Percentiles rank a stretch among this genome's conserved stretches.
Conservation (phyloP, 2,113 vertebrate species). For the Coreoperca whiteheadi region DNA sequence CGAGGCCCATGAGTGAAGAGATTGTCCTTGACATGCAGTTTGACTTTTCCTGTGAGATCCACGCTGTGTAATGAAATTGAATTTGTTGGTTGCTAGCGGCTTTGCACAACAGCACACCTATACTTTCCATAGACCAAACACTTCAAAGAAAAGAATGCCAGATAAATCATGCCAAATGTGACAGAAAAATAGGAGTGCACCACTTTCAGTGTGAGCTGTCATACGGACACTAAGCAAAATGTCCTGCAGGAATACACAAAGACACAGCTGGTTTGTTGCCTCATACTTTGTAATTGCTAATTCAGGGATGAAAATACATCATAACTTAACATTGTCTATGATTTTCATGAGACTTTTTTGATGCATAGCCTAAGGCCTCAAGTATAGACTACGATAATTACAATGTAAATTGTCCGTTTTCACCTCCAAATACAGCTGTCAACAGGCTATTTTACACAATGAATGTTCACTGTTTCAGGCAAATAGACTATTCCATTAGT, state of each 20-base stretch:
- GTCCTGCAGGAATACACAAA: conserved; percentile 46
- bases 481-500: conserved; percentile 67
- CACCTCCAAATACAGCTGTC: conserved; percentile 40
- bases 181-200: conserved; percentile 14
- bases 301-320: conserved; percentile 29
- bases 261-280: conserved; percentile 33
- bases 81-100: neutral
- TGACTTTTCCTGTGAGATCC: conserved; percentile 42
- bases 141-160: conserved; percentile 33
- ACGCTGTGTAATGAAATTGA: conserved; percentile 38
- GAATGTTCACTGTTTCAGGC: conserved; percentile 48
- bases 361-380: conserved; percentile 1
- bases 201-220: conserved; percentile 29
- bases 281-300: conserved; percentile 42
- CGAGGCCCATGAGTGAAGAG: neutral
- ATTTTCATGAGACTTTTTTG: conserved; percentile 5
- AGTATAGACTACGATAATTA: conserved; percentile 26
- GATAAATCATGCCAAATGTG: conserved; percentile 19
- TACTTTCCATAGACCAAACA: conserved; percentile 1
- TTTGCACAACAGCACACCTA: neutral
- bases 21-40: conserved; percentile 34
- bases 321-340: neutral
- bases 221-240: conserved; percentile 10
- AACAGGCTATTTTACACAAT: conserved; percentile 50
- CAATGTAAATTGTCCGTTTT: conserved; percentile 41